Conservation (phyloP, 2,113 vertebrate genomes). For the Tragelaphus scriptus region DNA sequence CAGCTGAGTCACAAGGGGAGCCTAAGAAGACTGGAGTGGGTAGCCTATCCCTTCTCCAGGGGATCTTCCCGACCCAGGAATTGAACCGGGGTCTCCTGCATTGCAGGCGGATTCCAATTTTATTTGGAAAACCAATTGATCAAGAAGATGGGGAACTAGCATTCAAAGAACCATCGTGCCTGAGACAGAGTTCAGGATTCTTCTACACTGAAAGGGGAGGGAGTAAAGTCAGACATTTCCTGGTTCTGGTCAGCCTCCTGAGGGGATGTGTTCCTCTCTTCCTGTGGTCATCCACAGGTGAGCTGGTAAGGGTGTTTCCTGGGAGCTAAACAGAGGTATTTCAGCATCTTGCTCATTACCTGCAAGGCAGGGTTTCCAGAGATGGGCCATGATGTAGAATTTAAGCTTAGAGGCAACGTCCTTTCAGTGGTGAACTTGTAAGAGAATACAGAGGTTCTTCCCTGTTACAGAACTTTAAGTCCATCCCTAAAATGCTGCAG, state of each 20-base stretch:
- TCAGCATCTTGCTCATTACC: background rate
- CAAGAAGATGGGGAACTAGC: background rate
- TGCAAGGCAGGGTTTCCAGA: background rate
- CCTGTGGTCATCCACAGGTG: background rate
- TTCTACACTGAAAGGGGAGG: background rate
- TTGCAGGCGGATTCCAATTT: background rate
- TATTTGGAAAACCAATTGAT: background rate
- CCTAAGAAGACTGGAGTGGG: background rate
- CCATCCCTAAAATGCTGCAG: background rate
- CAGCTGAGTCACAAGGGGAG: background rate
- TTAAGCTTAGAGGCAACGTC: background rate
- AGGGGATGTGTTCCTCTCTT: background rate
- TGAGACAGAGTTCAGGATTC: background rate
- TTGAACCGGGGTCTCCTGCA: background rate
- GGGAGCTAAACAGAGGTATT: background rate
- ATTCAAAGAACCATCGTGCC: background rate
- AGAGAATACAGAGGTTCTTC: background rate
- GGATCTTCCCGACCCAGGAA: rapidly evolving
- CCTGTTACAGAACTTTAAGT: background rate
- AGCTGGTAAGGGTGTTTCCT: background rate
- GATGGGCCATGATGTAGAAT: background rate
- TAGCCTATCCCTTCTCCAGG: rapidly evolving
- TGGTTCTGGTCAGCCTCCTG: background rate
- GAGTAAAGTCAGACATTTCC: background rate
- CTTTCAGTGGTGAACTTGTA: background rate